Evolutionary conservation across 2,797 vertebrate genomes (phyloP), one percentile per base, ranked within the genome.

Genomic region (Gymnoscopelus braueri): DNA sequence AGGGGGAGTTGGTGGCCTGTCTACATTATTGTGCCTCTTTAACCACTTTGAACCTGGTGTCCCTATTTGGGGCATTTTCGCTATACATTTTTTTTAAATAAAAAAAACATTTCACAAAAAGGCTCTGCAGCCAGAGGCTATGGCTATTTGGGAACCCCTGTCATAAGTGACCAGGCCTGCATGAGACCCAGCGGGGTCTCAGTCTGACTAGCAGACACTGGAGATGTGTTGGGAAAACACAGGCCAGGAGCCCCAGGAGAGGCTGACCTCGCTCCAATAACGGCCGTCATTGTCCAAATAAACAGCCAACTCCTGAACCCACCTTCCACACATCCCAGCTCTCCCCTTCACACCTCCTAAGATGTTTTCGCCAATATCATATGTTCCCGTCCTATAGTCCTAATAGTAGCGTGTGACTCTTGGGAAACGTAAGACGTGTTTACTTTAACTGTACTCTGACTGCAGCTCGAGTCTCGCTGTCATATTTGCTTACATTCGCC

Each of bases 161-260:
- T 44, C 7, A 44, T 44, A 44, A 32, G 62, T 14, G 52, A n/a
- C 48, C 48, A 39, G 4, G 10, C 53, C 60, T 9, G 55, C 24
- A 29, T 14, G 5, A 29, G 23, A 11, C 63, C 79, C 68, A 29
- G 77, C 3, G 1, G 77, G 13, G 75, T 54, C 55, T 65, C 69
- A 71, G 81, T 79, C 82, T 62, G 60, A 72, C 78, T 60, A 81
- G 76, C 77, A 71, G 72, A 84, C 75, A 77, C 48, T 11, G 59
- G 77, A 82, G 68, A 77, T 64, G 67, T 80, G 77, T 78, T 76
- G 62, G 70, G 67, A 77, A 84, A 84, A 87, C 77, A 79, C 56
- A 63, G 57, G 26, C 65, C 54, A 47, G 48, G 68, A 61, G 72
- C 69, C 52, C 14, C 0, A 32, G 29, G 63, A 75, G 71, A 61